Conservation (phyloP, 2,797 vertebrate genomes). For the Pygocentrus nattereri region DNA sequence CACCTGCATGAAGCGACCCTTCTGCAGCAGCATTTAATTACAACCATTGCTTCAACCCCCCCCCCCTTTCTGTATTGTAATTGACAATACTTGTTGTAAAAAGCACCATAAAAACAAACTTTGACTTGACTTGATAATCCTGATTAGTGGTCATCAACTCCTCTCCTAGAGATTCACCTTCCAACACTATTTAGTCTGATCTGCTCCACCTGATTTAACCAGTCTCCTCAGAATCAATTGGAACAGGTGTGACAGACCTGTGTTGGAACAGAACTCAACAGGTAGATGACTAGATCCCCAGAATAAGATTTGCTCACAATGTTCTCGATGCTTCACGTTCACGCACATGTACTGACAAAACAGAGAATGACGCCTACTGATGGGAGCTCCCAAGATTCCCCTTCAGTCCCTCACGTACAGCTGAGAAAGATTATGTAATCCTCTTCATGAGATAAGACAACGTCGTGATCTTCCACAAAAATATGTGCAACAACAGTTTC, state of each 20-base stretch:
- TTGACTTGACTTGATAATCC: too few relatives aligned
- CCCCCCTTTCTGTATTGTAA: too few relatives aligned
- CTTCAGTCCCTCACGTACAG: background rate
- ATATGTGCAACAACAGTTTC: background rate
- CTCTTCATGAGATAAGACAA: background rate
- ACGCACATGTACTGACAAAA: background rate
- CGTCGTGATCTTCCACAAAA: background rate
- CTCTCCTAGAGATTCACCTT: too few relatives aligned
- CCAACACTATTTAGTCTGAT: too few relatives aligned
- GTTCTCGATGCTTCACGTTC: background rate
- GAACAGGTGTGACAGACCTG: background rate
- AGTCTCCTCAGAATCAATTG: background rate
- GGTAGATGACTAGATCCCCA: background rate
- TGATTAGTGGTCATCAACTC: too few relatives aligned
- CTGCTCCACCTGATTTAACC: too few relatives aligned
- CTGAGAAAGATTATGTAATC: constrained; percentile 20
- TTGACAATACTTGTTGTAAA: too few relatives aligned
- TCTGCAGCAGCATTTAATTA: too few relatives aligned
- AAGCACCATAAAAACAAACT: too few relatives aligned
- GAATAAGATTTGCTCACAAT: background rate
- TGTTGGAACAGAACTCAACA: background rate
- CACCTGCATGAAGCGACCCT: too few relatives aligned
- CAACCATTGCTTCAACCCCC: too few relatives aligned
- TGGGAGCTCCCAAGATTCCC: background rate
- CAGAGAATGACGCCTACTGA: background rate